Base-by-base conservation (phyloP, 1,140 invertebrate species). In the Pseudomyrmex gracilis region DNA sequence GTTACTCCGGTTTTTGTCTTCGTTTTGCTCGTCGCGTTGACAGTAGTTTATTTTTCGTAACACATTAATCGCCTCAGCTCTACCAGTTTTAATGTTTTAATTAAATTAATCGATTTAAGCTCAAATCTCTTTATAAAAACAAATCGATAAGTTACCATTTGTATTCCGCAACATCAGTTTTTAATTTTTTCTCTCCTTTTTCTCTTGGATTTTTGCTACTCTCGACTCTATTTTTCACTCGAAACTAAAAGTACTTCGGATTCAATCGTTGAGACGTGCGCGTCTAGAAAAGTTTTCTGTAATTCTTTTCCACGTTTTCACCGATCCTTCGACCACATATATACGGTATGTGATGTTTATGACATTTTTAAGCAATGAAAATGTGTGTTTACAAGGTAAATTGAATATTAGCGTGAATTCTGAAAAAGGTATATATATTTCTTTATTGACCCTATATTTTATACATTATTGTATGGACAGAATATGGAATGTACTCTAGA, bases 391-490 rank as follows among this genome's bases (percentile, higher is more conserved):
- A 34, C 0, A 34, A 58, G 24, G 60, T 43, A 17, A 17, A 43
- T 47, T 58, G 20, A 47, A n/a, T 66, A 49, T 66, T 13, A 74
- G 9, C 12, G 15, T 10, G 2, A 43, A 53, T 60, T 87, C 13
- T 88, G 83, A 45, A 88, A 88, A 88, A 88, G 84, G 86, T 88
- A 87, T 85, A 88, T 74, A 86, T 82, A 34, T 78, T 85, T 87
- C 74, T 87, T 87, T 87, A 88, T 88, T 88, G 74, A 77, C 73
- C 80, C 77, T 88, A 87, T 85, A 88, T 87, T 82, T 87, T 82
- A 82, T 88, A 88, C 68, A 88, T 85, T 77, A 82, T 84, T 76
- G 70, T 88, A 87, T 77, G 71, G 84, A 82, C 60, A 82, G 68
- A 77, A 73, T 87, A 13, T 34, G 86, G 87, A 80, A 85, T 88